A percentile compares a stretch with the other conserved stretches of the same genome.
Conservation (phyloP, 2,888 invertebrate species). For the Electrophaes corylata region DNA sequence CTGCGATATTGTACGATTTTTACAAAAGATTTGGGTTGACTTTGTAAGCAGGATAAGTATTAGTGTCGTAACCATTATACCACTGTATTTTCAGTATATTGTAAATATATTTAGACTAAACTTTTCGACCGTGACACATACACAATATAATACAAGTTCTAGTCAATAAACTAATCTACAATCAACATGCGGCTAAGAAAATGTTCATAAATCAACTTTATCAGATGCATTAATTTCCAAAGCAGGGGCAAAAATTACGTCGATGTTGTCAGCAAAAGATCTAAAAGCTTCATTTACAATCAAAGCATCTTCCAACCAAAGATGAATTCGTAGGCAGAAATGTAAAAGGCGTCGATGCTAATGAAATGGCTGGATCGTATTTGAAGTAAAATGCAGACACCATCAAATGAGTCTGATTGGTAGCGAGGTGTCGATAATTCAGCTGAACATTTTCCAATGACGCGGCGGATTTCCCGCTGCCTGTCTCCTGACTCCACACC, state of each 20-base stretch:
- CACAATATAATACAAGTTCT: too few relatives aligned
- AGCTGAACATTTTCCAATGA: slow-evolving; percentile 23
- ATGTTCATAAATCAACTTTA: background rate
- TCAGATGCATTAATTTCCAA: slow-evolving; percentile 10
- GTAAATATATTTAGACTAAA: too few relatives aligned
- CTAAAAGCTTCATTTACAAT: slow-evolving; percentile 22
- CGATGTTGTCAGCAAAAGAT: slow-evolving; percentile 12
- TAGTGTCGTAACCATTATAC: background rate
- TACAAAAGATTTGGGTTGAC: slow-evolving; percentile 9
- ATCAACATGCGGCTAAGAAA: too few relatives aligned
- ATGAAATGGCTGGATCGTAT: slow-evolving; percentile 29
- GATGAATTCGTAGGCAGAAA: slow-evolving; percentile 23
- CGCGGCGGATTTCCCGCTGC: slow-evolving; percentile 9
- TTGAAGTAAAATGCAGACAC: slow-evolving; percentile 36
- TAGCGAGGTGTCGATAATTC: slow-evolving; percentile 33
- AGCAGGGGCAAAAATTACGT: slow-evolving; percentile 14
- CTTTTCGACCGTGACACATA: too few relatives aligned
- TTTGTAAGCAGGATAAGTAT: background rate
- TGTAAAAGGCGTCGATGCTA: slow-evolving; percentile 28
- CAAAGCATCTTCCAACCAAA: slow-evolving; percentile 29
- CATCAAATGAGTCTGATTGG: slow-evolving; percentile 33
- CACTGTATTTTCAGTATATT: background rate
- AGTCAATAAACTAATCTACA: too few relatives aligned
- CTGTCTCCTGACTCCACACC: background rate
- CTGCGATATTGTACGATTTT: slow-evolving; percentile 18